A percentile compares a stretch with the other conserved stretches of the same genome.
Evolutionary conservation across 2,797 vertebrate species (phyloP).

Genomic region (Sitta carolinensis): DNA sequence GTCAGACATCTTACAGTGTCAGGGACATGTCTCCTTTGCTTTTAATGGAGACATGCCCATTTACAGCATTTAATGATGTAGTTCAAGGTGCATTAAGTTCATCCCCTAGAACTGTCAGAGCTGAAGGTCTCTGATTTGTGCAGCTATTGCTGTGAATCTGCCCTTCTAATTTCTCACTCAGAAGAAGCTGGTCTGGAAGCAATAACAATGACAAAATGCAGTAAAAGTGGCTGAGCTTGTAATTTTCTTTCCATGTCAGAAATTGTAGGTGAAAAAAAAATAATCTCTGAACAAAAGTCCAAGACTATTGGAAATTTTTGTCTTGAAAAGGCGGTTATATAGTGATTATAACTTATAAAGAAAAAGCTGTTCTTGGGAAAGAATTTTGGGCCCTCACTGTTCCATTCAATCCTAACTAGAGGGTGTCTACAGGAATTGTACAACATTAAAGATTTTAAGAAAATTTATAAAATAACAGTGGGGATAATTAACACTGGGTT

Average conservation of each 20-base stretch:
- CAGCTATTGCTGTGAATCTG: neutral
- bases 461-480: neutral
- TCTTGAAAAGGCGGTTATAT: neutral
- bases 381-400: neutral
- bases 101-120: neutral
- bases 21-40: neutral
- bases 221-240: neutral
- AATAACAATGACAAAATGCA: neutral
- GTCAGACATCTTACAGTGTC: neutral
- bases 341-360: neutral
- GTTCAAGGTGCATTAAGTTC: neutral
- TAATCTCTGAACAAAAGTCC: neutral
- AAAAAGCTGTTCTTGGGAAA: neutral
- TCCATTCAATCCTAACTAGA: neutral
- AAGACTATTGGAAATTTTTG: neutral
- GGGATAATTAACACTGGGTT: neutral
- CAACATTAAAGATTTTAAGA: neutral
- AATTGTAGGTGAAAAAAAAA: neutral
- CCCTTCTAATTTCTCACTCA: conserved; percentile 6
- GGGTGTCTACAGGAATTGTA: neutral
- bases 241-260: neutral
- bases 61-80: conserved; percentile 20
- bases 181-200: neutral
- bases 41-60: neutral
- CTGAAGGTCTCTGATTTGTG: neutral